Conservation (phyloP, 1,140 invertebrate species). For the Drosophila watanabei region DNA sequence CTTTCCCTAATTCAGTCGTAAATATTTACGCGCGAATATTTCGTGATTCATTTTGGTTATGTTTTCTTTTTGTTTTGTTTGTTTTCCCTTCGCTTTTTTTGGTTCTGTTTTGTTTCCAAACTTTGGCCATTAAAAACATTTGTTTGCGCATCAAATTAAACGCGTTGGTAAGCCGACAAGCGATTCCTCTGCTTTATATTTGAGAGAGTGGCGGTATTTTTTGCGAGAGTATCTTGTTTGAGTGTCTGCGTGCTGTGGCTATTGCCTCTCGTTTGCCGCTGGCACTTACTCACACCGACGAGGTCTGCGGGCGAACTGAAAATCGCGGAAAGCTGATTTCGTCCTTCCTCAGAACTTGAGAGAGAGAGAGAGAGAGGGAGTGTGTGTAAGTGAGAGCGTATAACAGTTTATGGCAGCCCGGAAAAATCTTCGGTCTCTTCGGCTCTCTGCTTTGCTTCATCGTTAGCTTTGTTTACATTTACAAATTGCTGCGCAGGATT, state of each 20-base stretch:
- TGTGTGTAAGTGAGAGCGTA: conserved; percentile 32
- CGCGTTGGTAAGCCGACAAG: conserved; percentile 60
- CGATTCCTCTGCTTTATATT: conserved; percentile 31
- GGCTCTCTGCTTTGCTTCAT: conserved; percentile 33
- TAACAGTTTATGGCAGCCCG: conserved; percentile 58
- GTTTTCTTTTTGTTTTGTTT: conserved; percentile 3
- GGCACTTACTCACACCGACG: conserved; percentile 67
- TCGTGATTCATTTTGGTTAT: conserved; percentile 18
- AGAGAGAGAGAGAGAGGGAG: neutral
- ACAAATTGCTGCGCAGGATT: conserved; percentile 64
- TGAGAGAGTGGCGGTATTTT: conserved; percentile 26
- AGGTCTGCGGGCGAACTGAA: conserved; percentile 60
- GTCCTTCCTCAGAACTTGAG: conserved; percentile 11
- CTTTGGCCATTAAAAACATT: conserved; percentile 76
- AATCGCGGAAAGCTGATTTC: conserved; percentile 34
- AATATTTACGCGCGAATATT: conserved; percentile 63
- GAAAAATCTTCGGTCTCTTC: conserved; percentile 12
- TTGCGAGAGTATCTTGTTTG: conserved; percentile 13
- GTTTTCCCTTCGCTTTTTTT: neutral
- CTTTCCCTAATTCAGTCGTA: conserved; percentile 59
- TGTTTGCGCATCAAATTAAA: conserved; percentile 80
- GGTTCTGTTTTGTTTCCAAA: conserved; percentile 36
- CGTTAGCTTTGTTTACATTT: conserved; percentile 74
- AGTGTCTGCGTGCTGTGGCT: neutral
- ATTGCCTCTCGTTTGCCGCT: conserved; percentile 26